Evolutionary conservation across 2,113 vertebrate species (phyloP).

Genomic region (Baryphthengus martii): DNA sequence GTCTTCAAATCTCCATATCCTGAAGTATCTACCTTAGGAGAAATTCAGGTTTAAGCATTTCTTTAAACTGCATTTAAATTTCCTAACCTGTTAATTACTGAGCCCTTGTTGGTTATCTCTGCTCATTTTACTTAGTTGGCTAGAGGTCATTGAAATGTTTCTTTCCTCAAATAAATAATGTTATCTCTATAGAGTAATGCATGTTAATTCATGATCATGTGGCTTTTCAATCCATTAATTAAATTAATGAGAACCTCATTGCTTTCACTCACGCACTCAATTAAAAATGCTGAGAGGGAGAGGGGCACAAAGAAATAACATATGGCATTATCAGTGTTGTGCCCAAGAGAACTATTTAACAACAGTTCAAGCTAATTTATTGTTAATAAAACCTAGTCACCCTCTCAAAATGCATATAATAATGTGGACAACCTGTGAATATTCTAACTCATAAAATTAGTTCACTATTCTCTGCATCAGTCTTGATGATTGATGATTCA

Average conservation of each 20-base stretch:
- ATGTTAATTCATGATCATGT: conserved; percentile 15
- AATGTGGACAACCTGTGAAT: background rate
- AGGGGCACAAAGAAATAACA: background rate
- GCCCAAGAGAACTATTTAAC: conserved; percentile 43
- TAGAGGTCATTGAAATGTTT: background rate
- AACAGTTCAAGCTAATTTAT: conserved; percentile 22
- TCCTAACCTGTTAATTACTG: background rate
- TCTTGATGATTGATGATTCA: background rate
- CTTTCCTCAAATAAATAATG: background rate
- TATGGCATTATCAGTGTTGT: conserved; percentile 21
- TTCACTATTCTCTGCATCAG: background rate
- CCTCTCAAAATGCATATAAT: background rate
- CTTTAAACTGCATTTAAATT: background rate
- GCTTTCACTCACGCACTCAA: conserved; percentile 31
- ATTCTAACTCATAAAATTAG: background rate
- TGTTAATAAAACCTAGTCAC: conserved; percentile 34
- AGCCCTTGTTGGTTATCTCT: background rate
- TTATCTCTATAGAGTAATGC: background rate
- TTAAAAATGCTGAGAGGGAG: background rate
- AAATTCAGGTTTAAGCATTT: background rate
- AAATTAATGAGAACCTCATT: conserved; percentile 63
- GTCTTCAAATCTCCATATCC: background rate
- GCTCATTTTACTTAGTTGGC: background rate
- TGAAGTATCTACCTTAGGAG: background rate
- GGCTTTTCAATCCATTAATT: conserved; percentile 49